Evolutionary conservation across 2,888 invertebrate genomes (phyloP), one percentile per base, ranked within the genome.

Genomic region (Harpalus rubripes): DNA sequence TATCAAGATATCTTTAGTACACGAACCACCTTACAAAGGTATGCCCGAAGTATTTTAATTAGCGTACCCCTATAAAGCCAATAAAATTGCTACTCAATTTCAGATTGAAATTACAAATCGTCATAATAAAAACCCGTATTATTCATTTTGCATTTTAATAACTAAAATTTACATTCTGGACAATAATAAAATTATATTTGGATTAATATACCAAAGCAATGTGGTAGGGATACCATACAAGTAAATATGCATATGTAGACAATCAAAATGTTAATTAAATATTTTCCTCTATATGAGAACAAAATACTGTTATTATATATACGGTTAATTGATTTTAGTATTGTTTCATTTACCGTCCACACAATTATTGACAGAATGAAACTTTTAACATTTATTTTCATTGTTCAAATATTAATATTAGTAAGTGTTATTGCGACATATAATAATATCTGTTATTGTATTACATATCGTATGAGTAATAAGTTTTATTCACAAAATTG

Each of bases 241-340:
- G 16, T 59, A 59, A 59, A 59, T 59, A 59, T n/a, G n/a, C 58
- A 1, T 18, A 59, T 8, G 5, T 15, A 16, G 15, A 18, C 63
- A 63, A 63, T 63, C 63, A 63, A 26, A 63, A 63, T 63, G 63
- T 63, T 63, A 63, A 63, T 63, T 63, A 63, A 63, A 63, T 63
- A 63, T 63, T 63, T 12, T 63, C 22, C 22, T 63, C 26, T 63
- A 63, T 18, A 26, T 26, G 26, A 4, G 5, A 26, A 63, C 63
- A 26, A 63, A 63, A 63, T 63, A 63, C 16, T 63, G 26, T 63
- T 63, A 26, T 12, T 63, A 63, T 63, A 26, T 26, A 63, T 26
- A 26, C 12, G 63, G 63, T 63, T 63, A 18, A 63, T 63, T 63
- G 12, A 63, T 6, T 26, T 12, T 12, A 26, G 12, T 63, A 63